Conservation (phyloP, 2,797 vertebrate genomes). For the Scolopax bukidnonensis region DNA sequence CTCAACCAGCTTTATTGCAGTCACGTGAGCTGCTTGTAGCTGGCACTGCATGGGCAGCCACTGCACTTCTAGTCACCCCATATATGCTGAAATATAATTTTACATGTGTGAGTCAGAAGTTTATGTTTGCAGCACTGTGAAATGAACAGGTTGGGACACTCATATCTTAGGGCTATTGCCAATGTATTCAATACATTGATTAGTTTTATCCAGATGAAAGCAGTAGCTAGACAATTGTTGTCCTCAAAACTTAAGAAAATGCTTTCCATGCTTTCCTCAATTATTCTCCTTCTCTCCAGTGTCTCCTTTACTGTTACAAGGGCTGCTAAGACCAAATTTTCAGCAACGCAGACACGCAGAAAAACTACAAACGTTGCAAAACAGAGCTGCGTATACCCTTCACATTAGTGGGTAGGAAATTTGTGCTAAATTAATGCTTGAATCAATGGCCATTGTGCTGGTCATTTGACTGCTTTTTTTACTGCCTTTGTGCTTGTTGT, state of each 20-base stretch:
- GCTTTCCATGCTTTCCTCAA: not conserved
- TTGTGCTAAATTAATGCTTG: not conserved
- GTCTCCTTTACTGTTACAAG: not conserved
- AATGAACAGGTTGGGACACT: not conserved
- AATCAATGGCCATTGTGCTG: not conserved
- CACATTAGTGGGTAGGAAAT: not conserved
- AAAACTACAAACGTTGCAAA: not conserved
- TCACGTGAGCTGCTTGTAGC: accelerated
- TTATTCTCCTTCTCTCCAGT: not conserved
- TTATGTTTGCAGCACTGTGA: not conserved
- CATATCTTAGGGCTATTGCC: not conserved
- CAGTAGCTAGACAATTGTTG: not conserved
- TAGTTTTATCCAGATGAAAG: not conserved
- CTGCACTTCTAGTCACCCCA: not conserved
- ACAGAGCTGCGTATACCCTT: not conserved
- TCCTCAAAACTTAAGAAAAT: not conserved
- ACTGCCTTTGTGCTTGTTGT: not conserved
- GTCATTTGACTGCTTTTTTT: not conserved
- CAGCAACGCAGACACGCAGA: not conserved
- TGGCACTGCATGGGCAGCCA: not conserved
- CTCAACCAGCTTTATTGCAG: not conserved
- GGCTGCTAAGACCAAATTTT: not conserved
- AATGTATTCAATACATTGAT: not conserved
- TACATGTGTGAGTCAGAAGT: not conserved
- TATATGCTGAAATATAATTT: not conserved